Percentiles rank a stretch among this genome's conserved stretches.
These are phyloP conservation scores for Chelmon rostratus DNA, from an alignment of 2,797 vertebrate species.

Conservation along the genomic window DNA sequence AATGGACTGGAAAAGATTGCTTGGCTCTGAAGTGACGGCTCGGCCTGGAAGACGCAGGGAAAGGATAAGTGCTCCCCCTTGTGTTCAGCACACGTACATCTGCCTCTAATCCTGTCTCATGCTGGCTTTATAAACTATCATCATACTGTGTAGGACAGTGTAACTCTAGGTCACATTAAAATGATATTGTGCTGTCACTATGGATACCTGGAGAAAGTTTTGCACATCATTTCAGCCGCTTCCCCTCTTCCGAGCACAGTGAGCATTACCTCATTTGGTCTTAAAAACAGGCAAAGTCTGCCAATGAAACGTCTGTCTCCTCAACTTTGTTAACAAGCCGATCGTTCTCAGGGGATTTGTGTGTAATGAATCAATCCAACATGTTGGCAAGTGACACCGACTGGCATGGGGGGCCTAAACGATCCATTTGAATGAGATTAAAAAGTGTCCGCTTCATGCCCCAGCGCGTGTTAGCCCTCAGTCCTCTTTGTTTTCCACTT, in stretches of 20 bases:
- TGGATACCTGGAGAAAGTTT: slow-evolving; percentile 48
- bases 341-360: slow-evolving; percentile 59
- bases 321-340: slow-evolving; percentile 62
- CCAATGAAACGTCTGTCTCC: slow-evolving; percentile 49
- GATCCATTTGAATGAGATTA: slow-evolving; percentile 64
- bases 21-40: slow-evolving; percentile 62
- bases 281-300: slow-evolving; percentile 34
- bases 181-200: slow-evolving; percentile 37
- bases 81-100: slow-evolving; percentile 73
- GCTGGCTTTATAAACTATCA: slow-evolving; percentile 31
- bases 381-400: slow-evolving; percentile 56
- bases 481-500: slow-evolving; percentile 73
- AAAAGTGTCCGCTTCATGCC: slow-evolving; percentile 60
- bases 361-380: slow-evolving; percentile 66
- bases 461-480: slow-evolving; percentile 53
- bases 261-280: slow-evolving; percentile 50
- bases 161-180: slow-evolving; percentile 46
- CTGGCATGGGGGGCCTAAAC: slow-evolving; percentile 54
- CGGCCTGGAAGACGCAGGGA: slow-evolving; percentile 62
- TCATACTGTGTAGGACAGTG: slow-evolving; percentile 32
- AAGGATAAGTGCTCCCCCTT: slow-evolving; percentile 90
- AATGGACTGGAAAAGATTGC: slow-evolving; percentile 80
- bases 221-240: slow-evolving; percentile 23
- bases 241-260: not conserved
- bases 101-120: slow-evolving; percentile 22